Evolutionary conservation across 2,888 invertebrate species (phyloP), one percentile per base, ranked within the genome.

Genomic region (Zaprionus obscuricornis): DNA sequence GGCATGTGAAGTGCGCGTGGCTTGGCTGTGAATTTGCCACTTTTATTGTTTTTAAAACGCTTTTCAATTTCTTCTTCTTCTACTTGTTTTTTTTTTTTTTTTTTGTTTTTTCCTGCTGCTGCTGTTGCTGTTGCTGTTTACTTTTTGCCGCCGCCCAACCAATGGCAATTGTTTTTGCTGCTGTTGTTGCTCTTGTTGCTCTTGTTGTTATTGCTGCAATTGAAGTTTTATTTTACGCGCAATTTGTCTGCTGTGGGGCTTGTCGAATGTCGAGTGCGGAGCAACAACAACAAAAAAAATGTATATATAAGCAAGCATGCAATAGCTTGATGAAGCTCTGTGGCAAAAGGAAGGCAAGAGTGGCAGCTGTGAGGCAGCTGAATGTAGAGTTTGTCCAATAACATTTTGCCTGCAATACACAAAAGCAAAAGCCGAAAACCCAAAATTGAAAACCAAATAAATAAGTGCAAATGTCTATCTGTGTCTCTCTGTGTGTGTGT

Each of bases 21-120:
- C 27, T 42, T 58, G 54, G 50, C 66, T 77, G 68, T 64, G 78
- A 76, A 74, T 79, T 76, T 81, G 72, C 70, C 74, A 74, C 77
- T 81, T 79, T 79, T 81, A 79, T 79, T 77, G 81, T 84, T 84
- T 84, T 76, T 81, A 84, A 84, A 79, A 74, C 66, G 84, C 60
- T 79, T 84, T 81, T 74, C 78, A 71, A 77, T 84, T 77, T 68
- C 64, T 67, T 45, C 46, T 46, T 39, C 34, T 51, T 50, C 16
- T 50, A 11, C 31, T 39, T 14, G 42, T 37, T 24, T 31, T 60
- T 20, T 46, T 27, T 46, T 24, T 24, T 37, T 62, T 40, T 64
- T 33, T 10, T 33, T 20, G 10, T 20, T 31, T 13, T 2, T 47
- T 14, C 20, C 5, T n/a, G n/a, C 47, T 4, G 14, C 18, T 11